Evolutionary conservation across 2,113 vertebrate species (phyloP).

Genomic region (Oreochromis aureus): DNA sequence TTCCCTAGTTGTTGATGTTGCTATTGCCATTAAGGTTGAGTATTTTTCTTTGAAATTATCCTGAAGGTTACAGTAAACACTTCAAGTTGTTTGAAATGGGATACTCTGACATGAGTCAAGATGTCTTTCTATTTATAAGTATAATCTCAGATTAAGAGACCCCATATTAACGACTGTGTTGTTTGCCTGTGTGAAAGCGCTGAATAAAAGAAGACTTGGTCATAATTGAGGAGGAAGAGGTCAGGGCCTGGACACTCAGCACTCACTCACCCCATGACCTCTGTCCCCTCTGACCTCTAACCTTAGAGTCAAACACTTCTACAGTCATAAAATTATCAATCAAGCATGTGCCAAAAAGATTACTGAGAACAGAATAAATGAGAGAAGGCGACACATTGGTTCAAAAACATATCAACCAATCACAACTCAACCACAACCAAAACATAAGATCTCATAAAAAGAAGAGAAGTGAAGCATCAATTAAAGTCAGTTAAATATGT

Average conservation of each 20-base stretch:
- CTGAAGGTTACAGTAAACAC: neutral
- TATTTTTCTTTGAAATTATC: neutral
- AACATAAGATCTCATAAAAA: neutral
- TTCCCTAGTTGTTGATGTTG: neutral
- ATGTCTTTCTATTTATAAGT: neutral
- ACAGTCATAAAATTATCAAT: constrained; percentile 22
- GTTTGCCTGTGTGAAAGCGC: neutral
- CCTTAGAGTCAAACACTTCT: neutral
- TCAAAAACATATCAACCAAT: neutral
- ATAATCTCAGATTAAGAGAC: neutral
- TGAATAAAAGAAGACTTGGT: neutral
- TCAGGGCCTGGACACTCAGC: constrained; percentile 10
- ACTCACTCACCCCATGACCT: constrained; percentile 1
- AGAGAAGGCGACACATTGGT: neutral
- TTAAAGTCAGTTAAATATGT: neutral
- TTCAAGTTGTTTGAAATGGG: neutral
- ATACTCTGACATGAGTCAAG: neutral
- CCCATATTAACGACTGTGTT: neutral
- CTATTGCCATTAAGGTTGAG: neutral
- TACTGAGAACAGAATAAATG: neutral
- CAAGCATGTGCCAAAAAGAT: neutral
- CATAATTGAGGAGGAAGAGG: constrained; percentile 15
- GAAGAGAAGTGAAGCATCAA: neutral
- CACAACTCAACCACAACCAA: neutral
- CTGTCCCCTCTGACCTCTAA: constrained; percentile 17